These are phyloP conservation scores for Calyptomena viridis DNA, from an alignment of 2,113 vertebrate species.

Conservation along the genomic window DNA sequence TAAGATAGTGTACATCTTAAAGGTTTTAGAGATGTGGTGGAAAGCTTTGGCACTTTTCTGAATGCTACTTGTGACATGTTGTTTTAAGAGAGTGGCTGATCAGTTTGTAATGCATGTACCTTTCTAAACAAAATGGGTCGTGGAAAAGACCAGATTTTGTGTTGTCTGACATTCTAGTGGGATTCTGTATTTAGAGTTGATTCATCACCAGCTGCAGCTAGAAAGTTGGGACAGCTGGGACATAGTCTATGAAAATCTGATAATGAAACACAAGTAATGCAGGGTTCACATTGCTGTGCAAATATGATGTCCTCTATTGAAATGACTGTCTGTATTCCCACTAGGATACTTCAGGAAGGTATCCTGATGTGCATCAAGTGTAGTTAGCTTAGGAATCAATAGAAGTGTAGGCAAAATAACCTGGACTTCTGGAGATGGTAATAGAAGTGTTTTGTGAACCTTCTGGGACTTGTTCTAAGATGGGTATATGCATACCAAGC, in stretches of 20 bases:
- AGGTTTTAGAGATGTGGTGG: not conserved
- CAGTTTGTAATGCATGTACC: not conserved
- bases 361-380: not conserved
- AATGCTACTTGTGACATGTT: not conserved
- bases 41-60: no score
- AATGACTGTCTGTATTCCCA: conserved; percentile 3
- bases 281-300: not conserved
- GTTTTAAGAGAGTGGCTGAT: not conserved
- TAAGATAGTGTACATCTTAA: not conserved
- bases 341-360: conserved; percentile 20
- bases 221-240: not conserved
- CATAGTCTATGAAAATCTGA: not conserved
- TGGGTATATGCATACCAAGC: not conserved
- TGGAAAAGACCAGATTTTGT: not conserved
- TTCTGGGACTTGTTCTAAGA: not conserved
- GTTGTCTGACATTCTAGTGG: not conserved
- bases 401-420: conserved; percentile 22
- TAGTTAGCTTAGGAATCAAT: conserved; percentile 10
- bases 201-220: not conserved
- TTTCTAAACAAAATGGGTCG: not conserved
- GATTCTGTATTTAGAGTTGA: not conserved
- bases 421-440: conserved; percentile 29
- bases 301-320: not conserved
- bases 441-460: not conserved
- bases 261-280: not conserved